Evolutionary conservation across 2,888 invertebrate genomes (phyloP), one percentile per base, ranked within the genome.

Genomic region (Campoplex nolae): DNA sequence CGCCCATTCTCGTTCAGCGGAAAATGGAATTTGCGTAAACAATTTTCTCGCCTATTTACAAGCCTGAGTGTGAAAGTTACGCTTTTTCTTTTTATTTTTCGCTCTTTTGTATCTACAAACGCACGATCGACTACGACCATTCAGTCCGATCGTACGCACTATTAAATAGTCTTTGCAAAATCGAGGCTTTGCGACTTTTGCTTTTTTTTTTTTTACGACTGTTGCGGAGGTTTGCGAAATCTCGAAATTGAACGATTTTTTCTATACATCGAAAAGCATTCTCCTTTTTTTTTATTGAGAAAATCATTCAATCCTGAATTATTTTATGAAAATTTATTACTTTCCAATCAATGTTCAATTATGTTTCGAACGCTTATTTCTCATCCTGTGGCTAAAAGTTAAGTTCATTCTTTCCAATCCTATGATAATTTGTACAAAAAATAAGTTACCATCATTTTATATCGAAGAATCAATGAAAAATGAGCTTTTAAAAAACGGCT

Each of bases 41-140:
- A 42, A 8, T 67, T 8, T 23, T 68, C 11, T 56, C 80, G 54
- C 75, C 70, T 86, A 86, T 84, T 86, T 84, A 86, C 86, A 86
- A 86, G 84, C 67, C 23, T 68, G 71, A 77, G 73, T 77, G 83
- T 68, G 73, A 74, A 86, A 58, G 71, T 76, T 70, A 70, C 48
- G 42, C 58, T 62, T 38, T 75, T 74, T 70, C 62, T 74, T 32
- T 74, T 79, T 42, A 11, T 73, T 48, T 9, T 81, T 62, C 58
- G 23, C 68, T 32, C 28, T 38, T 18, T 51, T 67, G 28, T 87
- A 74, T 85, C 77, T 87, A 83, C 82, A 85, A 81, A 76, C 62
- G 85, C 70, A 83, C 71, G 67, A 70, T 76, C 83, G 32, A 16
- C 42, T 54, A 18, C 42, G 28, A 56, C 9, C 4, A n/a, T 45